phyloP scores from a whole-genome alignment of 1,140 invertebrate species.

The Ceratina japonica region DNA sequence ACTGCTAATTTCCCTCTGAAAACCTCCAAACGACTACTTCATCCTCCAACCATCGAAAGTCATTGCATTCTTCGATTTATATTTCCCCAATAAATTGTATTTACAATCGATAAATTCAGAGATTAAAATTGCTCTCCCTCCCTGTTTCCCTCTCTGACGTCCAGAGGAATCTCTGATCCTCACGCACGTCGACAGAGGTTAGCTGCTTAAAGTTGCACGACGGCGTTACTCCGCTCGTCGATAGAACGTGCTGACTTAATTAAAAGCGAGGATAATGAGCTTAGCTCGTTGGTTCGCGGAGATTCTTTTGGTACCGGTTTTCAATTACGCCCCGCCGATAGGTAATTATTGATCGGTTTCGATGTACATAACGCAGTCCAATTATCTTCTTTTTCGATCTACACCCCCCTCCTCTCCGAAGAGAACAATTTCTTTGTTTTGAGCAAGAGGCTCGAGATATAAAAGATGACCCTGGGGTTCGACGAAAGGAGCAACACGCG shows the following conservation, averaged over 20 bases:
- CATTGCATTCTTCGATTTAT: too few species aligned
- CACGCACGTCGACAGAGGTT: not conserved
- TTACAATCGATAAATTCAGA: too few species aligned
- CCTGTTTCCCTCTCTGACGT: not conserved
- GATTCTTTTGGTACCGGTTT: not conserved
- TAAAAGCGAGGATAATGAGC: slow-evolving; percentile 20
- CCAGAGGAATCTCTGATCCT: too few species aligned
- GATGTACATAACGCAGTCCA: not conserved
- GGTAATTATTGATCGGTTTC: not conserved
- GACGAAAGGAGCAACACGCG: not conserved
- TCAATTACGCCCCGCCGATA: not conserved
- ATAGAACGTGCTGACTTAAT: not conserved
- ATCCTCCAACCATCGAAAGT: too few species aligned
- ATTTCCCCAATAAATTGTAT: too few species aligned
- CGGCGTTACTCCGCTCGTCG: not conserved
- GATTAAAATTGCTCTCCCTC: not conserved
- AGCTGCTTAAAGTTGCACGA: slow-evolving; percentile 5
- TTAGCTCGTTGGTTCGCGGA: not conserved
- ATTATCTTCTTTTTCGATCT: not conserved
- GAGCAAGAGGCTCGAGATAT: not conserved
- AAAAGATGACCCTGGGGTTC: not conserved
- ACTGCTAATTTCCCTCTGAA: too few species aligned
- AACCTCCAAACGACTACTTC: too few species aligned
- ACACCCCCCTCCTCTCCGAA: not conserved
- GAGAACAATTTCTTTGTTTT: too few species aligned